A percentile compares a stretch with the other conserved stretches of the same genome.
These are phyloP conservation scores for Heliconius nattereri DNA, from an alignment of 1,140 invertebrate species.

Conservation along the genomic window DNA sequence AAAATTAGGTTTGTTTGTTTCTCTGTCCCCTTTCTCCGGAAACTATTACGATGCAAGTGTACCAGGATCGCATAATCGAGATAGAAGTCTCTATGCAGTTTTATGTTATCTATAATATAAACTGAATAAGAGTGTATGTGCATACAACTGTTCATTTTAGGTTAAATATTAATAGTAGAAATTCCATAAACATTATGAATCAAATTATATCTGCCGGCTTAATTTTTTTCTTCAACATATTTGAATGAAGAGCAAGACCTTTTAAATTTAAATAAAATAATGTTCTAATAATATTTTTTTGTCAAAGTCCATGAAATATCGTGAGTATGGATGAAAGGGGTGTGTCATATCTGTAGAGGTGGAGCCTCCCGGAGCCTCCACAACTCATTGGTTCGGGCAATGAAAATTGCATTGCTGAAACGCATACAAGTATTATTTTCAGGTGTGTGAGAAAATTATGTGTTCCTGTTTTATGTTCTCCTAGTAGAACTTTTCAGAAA, in stretches of 20 bases:
- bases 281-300: background rate
- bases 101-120: background rate
- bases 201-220: background rate
- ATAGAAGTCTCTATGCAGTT: background rate
- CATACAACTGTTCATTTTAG: background rate
- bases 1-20: no score
- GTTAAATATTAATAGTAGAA: background rate
- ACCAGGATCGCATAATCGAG: background rate
- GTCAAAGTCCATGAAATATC: background rate
- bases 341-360: background rate
- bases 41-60: background rate
- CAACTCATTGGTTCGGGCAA: background rate
- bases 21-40: no score
- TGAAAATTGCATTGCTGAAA: slow-evolving; percentile 3
- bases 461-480: background rate
- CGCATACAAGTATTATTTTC: background rate
- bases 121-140: background rate
- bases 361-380: no score
- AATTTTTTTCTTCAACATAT: no score
- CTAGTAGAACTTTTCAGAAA: background rate
- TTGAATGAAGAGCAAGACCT: no score
- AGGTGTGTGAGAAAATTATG: background rate
- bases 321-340: background rate
- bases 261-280: no score
- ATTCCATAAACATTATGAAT: background rate